Percentiles rank a stretch among this genome's conserved stretches.
phyloP scores from a whole-genome alignment of 2,888 invertebrate species.

The Drosophila emarginata region DNA sequence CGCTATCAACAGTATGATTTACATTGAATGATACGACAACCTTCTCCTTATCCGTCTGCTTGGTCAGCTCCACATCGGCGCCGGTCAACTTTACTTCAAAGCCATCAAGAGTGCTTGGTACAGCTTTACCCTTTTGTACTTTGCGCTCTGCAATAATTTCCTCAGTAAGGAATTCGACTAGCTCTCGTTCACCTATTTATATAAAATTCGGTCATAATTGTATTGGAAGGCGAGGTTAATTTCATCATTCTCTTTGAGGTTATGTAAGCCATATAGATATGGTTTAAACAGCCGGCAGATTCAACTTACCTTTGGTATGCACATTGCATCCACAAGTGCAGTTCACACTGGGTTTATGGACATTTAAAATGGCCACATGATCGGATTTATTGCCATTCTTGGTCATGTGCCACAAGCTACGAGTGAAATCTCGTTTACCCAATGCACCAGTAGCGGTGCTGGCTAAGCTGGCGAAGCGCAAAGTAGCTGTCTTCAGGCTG shows the following conservation, averaged over 20 bases:
- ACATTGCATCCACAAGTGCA: conserved; percentile 89
- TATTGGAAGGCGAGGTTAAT: conserved; percentile 17
- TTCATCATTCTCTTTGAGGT: conserved; percentile 64
- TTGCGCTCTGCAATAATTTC: conserved; percentile 96
- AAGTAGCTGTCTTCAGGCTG: conserved; percentile 86
- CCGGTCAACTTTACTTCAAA: conserved; percentile 91
- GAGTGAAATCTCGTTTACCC: conserved; percentile 86
- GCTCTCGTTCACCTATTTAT: conserved; percentile 91
- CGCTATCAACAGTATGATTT: conserved; percentile 96
- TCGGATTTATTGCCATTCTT: conserved; percentile 75
- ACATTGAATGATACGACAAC: conserved; percentile 93
- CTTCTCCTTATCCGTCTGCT: conserved; percentile 87
- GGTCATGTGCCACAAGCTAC: conserved; percentile 90
- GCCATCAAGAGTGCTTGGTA: conserved; percentile 90
- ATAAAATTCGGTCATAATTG: background rate
- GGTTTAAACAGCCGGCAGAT: conserved; percentile 33
- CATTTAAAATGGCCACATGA: conserved; percentile 80
- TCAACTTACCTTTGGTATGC: conserved; percentile 87
- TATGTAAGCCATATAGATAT: conserved; percentile 60
- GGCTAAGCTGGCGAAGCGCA: conserved; percentile 83
- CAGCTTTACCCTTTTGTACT: conserved; percentile 88
- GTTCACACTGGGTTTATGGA: conserved; percentile 85
- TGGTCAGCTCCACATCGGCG: conserved; percentile 92
- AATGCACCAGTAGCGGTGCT: conserved; percentile 66
- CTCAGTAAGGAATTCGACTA: conserved; percentile 95